These are phyloP conservation scores for Conops quadrifasciatus DNA, from an alignment of 2,888 invertebrate genomes.

Conservation along the genomic window DNA sequence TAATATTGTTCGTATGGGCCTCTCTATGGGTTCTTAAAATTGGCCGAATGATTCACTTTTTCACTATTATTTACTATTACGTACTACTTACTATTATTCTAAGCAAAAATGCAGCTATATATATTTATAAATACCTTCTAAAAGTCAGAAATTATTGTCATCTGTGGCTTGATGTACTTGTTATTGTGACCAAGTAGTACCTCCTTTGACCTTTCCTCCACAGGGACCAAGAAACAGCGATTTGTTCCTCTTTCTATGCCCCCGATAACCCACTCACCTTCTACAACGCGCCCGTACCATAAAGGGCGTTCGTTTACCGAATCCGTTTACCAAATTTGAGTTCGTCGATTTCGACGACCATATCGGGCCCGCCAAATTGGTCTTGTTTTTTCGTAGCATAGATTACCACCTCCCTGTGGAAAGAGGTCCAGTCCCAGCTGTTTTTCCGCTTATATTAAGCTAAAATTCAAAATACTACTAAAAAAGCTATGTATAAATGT, in stretches of 20 bases:
- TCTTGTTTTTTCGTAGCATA: too few species aligned
- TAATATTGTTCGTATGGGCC: slow-evolving; percentile 19
- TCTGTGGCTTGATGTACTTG: background rate
- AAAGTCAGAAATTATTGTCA: slow-evolving; percentile 2
- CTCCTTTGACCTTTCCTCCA: background rate
- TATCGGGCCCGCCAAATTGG: too few species aligned
- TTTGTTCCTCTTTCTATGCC: too few species aligned
- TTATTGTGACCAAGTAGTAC: background rate
- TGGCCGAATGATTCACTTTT: background rate
- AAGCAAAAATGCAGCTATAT: background rate
- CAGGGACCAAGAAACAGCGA: too few species aligned
- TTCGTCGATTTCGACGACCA: too few species aligned
- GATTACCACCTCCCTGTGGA: too few species aligned
- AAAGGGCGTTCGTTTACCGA: background rate
- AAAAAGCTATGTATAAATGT: background rate
- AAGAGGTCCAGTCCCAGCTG: background rate
- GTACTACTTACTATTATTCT: background rate
- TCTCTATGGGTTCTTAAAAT: background rate
- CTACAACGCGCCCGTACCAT: background rate
- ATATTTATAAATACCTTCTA: too few species aligned
- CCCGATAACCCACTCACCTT: background rate
- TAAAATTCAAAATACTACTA: too few species aligned
- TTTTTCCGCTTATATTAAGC: too few species aligned
- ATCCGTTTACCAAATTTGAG: background rate
- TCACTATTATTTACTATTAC: background rate